Evolutionary conservation across 2,113 vertebrate species (phyloP).

Genomic region (Chionis minor): DNA sequence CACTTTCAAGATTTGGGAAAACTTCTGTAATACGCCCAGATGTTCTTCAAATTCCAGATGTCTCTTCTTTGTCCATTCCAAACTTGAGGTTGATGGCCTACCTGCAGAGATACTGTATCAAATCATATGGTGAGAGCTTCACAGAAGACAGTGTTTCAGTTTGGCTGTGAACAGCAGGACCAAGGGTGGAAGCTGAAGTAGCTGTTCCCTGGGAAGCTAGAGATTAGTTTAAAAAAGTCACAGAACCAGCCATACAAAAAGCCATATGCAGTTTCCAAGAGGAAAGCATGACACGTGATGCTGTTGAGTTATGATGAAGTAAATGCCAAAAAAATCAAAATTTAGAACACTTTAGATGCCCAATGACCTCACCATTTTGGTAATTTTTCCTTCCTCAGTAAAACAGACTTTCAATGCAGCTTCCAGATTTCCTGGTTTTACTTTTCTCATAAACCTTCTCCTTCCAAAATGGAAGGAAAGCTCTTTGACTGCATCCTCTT

Average conservation of each 20-base stretch:
- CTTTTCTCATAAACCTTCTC: neutral
- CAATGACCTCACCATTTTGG: neutral
- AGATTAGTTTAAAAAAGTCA: neutral
- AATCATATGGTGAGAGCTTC: neutral
- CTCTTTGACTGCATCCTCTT: neutral
- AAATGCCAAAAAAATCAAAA: neutral
- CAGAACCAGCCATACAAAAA: neutral
- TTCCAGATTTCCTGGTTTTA: neutral
- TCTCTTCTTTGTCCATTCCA: neutral
- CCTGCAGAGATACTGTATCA: neutral
- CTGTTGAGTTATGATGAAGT: neutral
- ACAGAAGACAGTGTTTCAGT: neutral
- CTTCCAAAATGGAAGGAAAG: neutral
- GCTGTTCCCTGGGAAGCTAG: neutral
- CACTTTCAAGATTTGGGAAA: neutral
- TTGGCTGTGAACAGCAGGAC: neutral
- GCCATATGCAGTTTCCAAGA: neutral
- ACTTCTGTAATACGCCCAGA: neutral
- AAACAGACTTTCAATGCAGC: neutral
- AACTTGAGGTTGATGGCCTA: neutral
- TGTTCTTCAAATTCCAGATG: neutral
- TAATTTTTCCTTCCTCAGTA: neutral
- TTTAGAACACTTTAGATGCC: neutral
- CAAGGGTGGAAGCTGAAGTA: neutral
- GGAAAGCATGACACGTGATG: neutral